Evolutionary conservation across 1,140 invertebrate species (phyloP).

Genomic region (Neocloeon triangulifer): DNA sequence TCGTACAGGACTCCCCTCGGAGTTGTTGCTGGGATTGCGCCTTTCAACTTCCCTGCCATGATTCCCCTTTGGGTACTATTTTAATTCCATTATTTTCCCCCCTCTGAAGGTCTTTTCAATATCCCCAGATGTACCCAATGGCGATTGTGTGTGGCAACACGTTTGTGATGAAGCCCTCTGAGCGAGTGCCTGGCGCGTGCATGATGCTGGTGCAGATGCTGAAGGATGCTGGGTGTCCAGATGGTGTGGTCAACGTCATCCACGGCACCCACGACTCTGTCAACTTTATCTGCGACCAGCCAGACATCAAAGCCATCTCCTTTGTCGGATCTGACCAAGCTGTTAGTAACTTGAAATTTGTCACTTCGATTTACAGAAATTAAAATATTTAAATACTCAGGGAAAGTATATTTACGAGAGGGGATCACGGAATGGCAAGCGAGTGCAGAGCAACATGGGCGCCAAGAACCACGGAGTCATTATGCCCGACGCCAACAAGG

Average conservation of each 20-base stretch:
- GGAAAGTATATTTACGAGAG: slow-evolving; percentile 92
- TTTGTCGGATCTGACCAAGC: slow-evolving; percentile 95
- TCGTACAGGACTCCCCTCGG: slow-evolving; percentile 79
- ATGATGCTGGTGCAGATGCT: slow-evolving; percentile 84
- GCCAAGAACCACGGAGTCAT: slow-evolving; percentile 98
- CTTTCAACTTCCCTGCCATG: slow-evolving; percentile 98
- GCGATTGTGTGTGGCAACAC: slow-evolving; percentile 76
- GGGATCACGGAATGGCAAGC: slow-evolving; percentile 73
- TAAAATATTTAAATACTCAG: too few species aligned
- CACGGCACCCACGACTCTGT: slow-evolving; percentile 87
- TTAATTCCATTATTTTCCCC: background rate
- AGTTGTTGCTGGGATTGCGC: slow-evolving; percentile 72
- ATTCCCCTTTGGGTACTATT: slow-evolving; percentile 75
- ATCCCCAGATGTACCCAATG: slow-evolving; percentile 76
- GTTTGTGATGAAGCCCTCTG: slow-evolving; percentile 65
- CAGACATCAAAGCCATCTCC: slow-evolving; percentile 90
- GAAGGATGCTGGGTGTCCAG: slow-evolving; percentile 75
- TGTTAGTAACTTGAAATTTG: slow-evolving; percentile 23
- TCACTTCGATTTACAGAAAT: background rate
- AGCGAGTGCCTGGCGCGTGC: slow-evolving; percentile 88
- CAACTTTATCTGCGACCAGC: slow-evolving; percentile 92
- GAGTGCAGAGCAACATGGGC: slow-evolving; percentile 96
- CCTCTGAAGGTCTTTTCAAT: slow-evolving; percentile 1
- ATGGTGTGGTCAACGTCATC: slow-evolving; percentile 87
- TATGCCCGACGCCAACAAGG: slow-evolving; percentile 94